Conservation (phyloP, 2,797 vertebrate genomes). For the Acanthopagrus latus region DNA sequence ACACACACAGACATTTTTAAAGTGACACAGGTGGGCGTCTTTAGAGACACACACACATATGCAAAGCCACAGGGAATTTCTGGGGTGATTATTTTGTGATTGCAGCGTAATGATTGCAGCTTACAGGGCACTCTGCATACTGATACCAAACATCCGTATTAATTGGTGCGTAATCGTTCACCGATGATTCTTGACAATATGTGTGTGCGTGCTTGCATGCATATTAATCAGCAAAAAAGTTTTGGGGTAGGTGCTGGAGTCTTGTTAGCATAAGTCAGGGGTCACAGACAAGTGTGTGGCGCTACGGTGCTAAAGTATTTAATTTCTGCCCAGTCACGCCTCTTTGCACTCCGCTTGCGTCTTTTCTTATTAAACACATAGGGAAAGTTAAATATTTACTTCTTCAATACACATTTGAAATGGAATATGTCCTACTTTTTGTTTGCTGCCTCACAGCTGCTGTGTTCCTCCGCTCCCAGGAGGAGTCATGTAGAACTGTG, state of each 20-base stretch:
- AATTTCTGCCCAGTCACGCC: constrained; percentile 19
- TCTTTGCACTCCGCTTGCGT: neutral
- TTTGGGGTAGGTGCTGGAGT: neutral
- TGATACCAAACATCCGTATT: constrained; percentile 66
- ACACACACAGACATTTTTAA: neutral
- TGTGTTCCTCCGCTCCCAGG: constrained; percentile 46
- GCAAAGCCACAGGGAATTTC: constrained; percentile 58
- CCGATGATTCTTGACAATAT: constrained; percentile 51
- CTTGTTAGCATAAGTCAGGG: constrained; percentile 27
- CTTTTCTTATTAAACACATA: constrained; percentile 19
- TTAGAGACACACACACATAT: constrained; percentile 15
- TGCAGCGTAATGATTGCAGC: constrained; percentile 68
- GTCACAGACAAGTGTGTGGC: neutral
- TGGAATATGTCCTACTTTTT: constrained; percentile 63
- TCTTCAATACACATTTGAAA: constrained; percentile 39
- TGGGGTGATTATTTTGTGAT: constrained; percentile 71
- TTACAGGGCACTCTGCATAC: constrained; percentile 70
- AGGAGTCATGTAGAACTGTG: constrained; percentile 37
- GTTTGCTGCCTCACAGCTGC: constrained; percentile 62
- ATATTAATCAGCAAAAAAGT: constrained; percentile 43
- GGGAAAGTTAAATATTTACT: constrained; percentile 52
- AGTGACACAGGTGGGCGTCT: constrained; percentile 23
- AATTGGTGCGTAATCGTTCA: constrained; percentile 66
- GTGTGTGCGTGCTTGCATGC: constrained; percentile 8
- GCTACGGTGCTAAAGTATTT: neutral